Evolutionary conservation across 2,113 vertebrate genomes (phyloP).

Genomic region (Antigone vipio): DNA sequence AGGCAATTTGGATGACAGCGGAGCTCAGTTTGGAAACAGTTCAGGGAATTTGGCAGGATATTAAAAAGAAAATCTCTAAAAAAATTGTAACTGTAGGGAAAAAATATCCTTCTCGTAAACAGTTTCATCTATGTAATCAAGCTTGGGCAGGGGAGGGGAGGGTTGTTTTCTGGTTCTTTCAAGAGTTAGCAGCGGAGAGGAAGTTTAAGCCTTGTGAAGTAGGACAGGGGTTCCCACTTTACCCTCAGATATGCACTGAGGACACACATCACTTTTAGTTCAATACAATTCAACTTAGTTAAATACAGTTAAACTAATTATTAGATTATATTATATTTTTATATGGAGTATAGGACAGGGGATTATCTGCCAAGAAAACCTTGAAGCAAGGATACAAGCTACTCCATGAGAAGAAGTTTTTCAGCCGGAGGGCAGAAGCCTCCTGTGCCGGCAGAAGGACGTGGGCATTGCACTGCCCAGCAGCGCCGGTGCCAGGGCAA

Average conservation of each 20-base stretch:
- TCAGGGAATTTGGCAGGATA: not conserved
- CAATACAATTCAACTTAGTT: not conserved
- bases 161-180: not conserved
- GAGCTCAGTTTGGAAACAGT: not conserved
- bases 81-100: not conserved
- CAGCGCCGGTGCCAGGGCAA: not conserved
- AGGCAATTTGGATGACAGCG: not conserved
- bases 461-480: rapidly evolving
- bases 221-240: not conserved
- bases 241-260: not conserved
- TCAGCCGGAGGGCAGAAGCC: not conserved
- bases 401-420: not conserved
- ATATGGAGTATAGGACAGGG: not conserved
- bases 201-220: not conserved
- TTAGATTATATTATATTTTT: not conserved
- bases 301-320: not conserved
- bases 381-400: not conserved
- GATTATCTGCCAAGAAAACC: not conserved
- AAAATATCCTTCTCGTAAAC: not conserved
- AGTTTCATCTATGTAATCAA: not conserved
- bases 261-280: not conserved
- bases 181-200: not conserved
- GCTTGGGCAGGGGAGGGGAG: not conserved
- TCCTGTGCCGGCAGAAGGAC: not conserved
- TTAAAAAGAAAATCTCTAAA: not conserved